Conservation (phyloP, 30 jellyfish, hydroid and myxozoan species). For the Nemopilema nomurai region DNA sequence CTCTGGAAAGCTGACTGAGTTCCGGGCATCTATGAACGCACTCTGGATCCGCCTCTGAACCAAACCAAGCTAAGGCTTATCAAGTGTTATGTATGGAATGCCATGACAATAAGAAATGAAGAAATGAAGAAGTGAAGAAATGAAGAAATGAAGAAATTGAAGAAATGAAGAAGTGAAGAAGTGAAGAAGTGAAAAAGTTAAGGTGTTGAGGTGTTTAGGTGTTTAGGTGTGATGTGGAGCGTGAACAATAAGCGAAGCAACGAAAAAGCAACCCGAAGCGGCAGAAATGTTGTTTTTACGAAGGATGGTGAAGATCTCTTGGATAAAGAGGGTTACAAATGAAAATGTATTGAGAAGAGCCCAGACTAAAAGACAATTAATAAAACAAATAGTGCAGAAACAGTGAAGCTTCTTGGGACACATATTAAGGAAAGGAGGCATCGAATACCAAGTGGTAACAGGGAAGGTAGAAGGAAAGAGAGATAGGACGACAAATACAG, state of each 20-base stretch:
- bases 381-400: conserved; percentile 35
- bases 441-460: neutral
- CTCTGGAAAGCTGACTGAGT: too few relatives aligned
- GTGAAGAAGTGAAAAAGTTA: too few relatives aligned
- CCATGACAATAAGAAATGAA: too few relatives aligned
- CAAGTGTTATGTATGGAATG: neutral
- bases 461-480: neutral
- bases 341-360: conserved; percentile 35
- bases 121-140: too few relatives aligned
- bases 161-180: too few relatives aligned
- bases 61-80: neutral
- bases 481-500: neutral
- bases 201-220: too few relatives aligned
- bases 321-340: conserved; percentile 45
- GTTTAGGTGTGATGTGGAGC: conserved; percentile 15
- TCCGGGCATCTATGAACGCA: too few relatives aligned
- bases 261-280: conserved; percentile 32
- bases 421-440: neutral
- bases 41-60: too few relatives aligned
- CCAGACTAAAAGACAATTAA: conserved; percentile 44
- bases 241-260: conserved; percentile 27
- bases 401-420: conserved; percentile 51
- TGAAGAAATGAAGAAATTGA: too few relatives aligned
- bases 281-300: conserved; percentile 39
- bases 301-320: conserved; percentile 28